Base-by-base conservation (phyloP, 64 coral and sea anemone genomes). In the Exaiptasia diaphana region DNA sequence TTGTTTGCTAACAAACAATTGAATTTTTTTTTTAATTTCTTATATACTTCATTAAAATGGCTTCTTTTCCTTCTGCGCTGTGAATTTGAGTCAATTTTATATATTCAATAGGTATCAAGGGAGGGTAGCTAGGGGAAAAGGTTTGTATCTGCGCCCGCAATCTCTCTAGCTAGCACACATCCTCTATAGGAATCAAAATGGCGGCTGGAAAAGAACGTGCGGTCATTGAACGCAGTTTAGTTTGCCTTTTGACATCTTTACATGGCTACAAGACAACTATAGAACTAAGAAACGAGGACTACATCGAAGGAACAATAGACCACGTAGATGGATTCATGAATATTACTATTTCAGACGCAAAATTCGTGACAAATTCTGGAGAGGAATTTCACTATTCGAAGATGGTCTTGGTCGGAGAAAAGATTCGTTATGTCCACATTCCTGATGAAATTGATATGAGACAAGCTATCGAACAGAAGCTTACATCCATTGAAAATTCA, bases 291-390 rank as follows among this genome's bases (percentile, higher is more conserved):
- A 99, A 93, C 41, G 95, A 99, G 68, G 75, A 85, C 18, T 93
- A 67, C 41, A 74, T 82, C 15, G 68, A 93, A 69, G 95, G 95
- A 40, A 50, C 77, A 48, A 72, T 99, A 44, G 64, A 71, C 22
- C 86, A 92, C 80, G 95, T 99, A 17, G 95, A 99, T 41, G 95
- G 95, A 56, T 99, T 80, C 22, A 99, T 99, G 95, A 99, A 99
- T 74, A 72, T 99, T 26, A 81, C 68, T 4, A 80, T 99, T 78
- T 79, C 71, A 41, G 74, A 89, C 30, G 90, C 87, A 6, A 82
- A 87, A 74, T 99, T 99, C 71, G 81, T 88, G 1, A 93, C 88
- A 41, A 55, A 76, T 45, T 74, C 33, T 55, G 80, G 83, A 23
- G 71, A 72, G 5, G 71, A 80, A 10, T 35, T 97, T 38, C 34